phyloP scores from a whole-genome alignment of 2,113 vertebrate species.

The Diphyllodes magnificus region DNA sequence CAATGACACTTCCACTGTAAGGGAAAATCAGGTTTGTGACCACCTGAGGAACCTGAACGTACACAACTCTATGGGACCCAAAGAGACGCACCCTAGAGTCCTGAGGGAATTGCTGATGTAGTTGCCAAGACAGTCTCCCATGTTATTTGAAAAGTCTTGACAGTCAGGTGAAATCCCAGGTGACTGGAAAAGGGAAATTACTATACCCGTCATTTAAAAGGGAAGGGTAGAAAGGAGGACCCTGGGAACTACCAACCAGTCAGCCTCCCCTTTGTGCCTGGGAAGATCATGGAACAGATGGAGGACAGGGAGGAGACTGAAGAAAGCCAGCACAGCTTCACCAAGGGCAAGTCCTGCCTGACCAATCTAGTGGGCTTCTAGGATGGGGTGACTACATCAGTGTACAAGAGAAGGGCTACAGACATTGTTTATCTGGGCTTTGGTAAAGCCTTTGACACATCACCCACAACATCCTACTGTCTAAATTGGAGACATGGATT shows the following conservation, averaged over 20 bases:
- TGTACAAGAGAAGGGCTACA: neutral
- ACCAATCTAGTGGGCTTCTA: neutral
- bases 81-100: neutral
- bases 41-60: neutral
- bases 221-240: neutral
- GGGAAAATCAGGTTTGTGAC: fast-evolving
- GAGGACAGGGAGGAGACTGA: too few species aligned
- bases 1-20: neutral
- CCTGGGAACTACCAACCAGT: neutral
- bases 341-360: neutral
- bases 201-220: neutral
- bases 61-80: neutral
- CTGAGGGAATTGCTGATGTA: neutral
- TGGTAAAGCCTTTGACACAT: neutral
- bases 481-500: neutral
- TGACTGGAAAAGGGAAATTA: neutral
- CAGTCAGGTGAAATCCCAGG: neutral
- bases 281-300: neutral
- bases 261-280: neutral
- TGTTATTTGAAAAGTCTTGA: neutral
- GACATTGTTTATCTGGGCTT: neutral
- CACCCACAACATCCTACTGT: neutral
- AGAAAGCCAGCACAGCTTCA: neutral
- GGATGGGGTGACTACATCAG: neutral
- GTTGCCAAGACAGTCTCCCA: neutral